Percentiles rank a stretch among this genome's conserved stretches.
phyloP scores from a whole-genome alignment of 2,797 vertebrate species.

The Bradypodion ventrale region DNA sequence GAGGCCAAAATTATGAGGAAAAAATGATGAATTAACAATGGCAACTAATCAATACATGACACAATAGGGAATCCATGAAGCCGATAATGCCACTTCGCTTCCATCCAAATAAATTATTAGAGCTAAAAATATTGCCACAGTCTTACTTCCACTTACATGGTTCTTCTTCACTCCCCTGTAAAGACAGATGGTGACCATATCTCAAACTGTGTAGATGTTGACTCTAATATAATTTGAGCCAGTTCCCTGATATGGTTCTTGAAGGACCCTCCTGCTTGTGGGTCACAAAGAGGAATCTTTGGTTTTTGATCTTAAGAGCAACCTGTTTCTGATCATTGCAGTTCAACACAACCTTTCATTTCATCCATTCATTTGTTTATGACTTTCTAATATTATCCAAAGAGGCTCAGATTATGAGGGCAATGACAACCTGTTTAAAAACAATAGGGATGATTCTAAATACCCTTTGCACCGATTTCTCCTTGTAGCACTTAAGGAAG shows the following conservation, averaged over 20 bases:
- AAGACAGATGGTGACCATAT: not conserved
- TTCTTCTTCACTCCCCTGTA: not conserved
- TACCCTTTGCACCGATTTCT: no score
- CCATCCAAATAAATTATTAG: constrained; percentile 60
- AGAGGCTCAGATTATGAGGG: no score
- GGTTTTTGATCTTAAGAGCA: no score
- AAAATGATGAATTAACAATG: constrained; percentile 90
- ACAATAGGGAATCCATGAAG: constrained; percentile 81
- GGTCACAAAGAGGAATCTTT: no score
- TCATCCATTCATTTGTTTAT: no score
- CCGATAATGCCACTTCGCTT: constrained; percentile 70
- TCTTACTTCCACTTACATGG: constrained; percentile 33
- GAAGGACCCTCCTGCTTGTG: no score
- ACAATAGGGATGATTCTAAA: no score
- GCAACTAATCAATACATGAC: constrained; percentile 96
- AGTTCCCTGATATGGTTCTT: not conserved
- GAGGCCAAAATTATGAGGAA: constrained; percentile 87
- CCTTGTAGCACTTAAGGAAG: no score
- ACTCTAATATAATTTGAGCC: not conserved
- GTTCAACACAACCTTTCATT: no score
- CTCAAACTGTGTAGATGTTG: constrained; percentile 5
- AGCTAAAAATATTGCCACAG: constrained; percentile 38
- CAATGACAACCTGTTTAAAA: no score
- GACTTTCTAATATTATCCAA: no score
- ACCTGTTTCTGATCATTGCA: no score